Evolutionary conservation across 2,888 invertebrate genomes (phyloP).

Genomic region (Coecobrya sp.): DNA sequence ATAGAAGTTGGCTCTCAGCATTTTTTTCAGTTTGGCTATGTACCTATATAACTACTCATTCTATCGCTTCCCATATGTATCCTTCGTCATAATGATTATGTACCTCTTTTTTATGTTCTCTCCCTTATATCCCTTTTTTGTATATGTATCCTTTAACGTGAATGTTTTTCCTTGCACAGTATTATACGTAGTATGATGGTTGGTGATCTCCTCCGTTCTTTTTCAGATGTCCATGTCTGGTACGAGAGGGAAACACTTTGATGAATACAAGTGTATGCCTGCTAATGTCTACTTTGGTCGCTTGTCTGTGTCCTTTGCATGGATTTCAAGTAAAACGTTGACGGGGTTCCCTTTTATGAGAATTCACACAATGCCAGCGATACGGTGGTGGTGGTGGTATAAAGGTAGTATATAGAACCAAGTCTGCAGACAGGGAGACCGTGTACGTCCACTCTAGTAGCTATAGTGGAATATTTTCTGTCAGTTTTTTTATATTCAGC

Average conservation of each 20-base stretch:
- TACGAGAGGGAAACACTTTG: background rate
- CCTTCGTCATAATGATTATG: conserved; percentile 5
- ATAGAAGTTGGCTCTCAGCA: background rate
- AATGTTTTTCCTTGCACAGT: background rate
- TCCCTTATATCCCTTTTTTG: background rate
- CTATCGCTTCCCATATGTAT: background rate
- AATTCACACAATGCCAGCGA: conserved; percentile 5
- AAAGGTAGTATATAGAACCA: background rate
- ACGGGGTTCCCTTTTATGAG: conserved; percentile 33
- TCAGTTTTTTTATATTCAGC: conserved; percentile 41
- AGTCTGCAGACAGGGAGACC: conserved; percentile 5
- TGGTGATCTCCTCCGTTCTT: conserved; percentile 10
- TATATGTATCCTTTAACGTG: background rate
- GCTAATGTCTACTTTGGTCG: conserved; percentile 36
- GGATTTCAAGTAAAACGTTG: conserved; percentile 18
- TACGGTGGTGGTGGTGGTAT: background rate
- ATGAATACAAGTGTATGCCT: conserved; percentile 14
- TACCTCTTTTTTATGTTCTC: background rate
- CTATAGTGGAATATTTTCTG: conserved; percentile 12
- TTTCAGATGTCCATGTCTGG: conserved; percentile 39
- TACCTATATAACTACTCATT: background rate
- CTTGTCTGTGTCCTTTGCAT: conserved; percentile 44
- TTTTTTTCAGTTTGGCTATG: conserved; percentile 2
- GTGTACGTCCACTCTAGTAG: background rate
- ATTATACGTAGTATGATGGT: background rate